Evolutionary conservation across 2,888 invertebrate genomes (phyloP).

Genomic region (Clusia tigrina): DNA sequence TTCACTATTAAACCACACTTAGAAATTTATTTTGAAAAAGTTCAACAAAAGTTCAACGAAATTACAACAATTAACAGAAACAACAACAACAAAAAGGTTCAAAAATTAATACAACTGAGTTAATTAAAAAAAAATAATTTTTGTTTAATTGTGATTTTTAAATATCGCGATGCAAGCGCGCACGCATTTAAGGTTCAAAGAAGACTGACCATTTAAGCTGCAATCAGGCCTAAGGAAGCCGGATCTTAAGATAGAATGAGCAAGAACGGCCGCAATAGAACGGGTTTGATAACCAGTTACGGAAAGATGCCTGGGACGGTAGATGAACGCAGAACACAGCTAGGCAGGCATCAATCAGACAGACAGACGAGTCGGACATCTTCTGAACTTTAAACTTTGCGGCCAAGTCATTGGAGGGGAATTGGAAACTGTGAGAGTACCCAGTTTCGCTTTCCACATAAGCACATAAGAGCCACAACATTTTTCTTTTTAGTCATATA

Average conservation of each 20-base stretch:
- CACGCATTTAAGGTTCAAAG: constrained; percentile 50
- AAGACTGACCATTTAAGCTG: constrained; percentile 42
- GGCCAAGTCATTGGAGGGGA: not conserved
- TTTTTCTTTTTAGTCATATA: not conserved
- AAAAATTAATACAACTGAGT: too few relatives aligned
- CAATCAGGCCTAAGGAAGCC: not conserved
- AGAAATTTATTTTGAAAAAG: constrained; percentile 37
- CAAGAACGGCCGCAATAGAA: too few relatives aligned
- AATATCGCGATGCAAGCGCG: constrained; percentile 46
- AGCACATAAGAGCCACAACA: not conserved
- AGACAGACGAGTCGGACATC: not conserved
- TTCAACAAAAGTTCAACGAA: constrained; percentile 38
- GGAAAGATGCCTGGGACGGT: too few relatives aligned
- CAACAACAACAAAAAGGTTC: constrained; percentile 39
- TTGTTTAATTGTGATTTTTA: constrained; percentile 30
- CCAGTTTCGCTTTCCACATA: not conserved
- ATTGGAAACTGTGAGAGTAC: too few relatives aligned
- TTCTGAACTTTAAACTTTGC: constrained; percentile 4
- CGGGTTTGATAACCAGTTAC: not conserved
- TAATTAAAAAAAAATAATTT: constrained; percentile 4
- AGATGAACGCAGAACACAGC: not conserved
- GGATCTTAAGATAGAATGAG: too few relatives aligned
- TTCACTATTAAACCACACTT: constrained; percentile 40
- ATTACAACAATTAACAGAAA: constrained; percentile 27
- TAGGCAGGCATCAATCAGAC: not conserved